Conservation (phyloP, 2,888 invertebrate genomes). For the Dicycla oo region DNA sequence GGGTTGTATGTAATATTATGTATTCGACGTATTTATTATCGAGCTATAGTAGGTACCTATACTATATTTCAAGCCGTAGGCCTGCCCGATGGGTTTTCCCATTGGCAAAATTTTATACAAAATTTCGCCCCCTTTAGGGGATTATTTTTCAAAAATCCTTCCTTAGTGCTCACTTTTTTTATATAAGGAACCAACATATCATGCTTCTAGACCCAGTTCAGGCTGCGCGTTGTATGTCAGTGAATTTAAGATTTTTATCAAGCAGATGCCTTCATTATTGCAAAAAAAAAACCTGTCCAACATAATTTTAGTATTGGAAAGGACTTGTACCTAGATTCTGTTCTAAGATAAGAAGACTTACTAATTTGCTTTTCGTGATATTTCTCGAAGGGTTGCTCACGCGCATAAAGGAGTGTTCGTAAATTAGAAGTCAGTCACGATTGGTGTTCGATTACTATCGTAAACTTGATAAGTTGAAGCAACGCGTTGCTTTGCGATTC, state of each 20-base stretch:
- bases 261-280: not conserved
- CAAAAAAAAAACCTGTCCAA: not conserved
- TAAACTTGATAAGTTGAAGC: constrained; percentile 44
- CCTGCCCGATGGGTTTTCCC: not conserved
- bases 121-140: not conserved
- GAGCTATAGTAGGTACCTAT: not conserved
- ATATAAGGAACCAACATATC: not conserved
- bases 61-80: not conserved
- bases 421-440: constrained; percentile 59
- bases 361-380: constrained; percentile 48
- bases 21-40: not conserved
- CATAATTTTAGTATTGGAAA: not conserved
- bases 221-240: not conserved
- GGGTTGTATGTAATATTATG: not conserved
- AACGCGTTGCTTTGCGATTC: constrained; percentile 20
- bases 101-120: not conserved
- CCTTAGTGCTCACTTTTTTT: not conserved
- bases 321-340: not conserved
- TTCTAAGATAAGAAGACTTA: constrained; percentile 20
- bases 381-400: constrained; percentile 31
- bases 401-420: constrained; percentile 43
- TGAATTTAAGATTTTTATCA: not conserved
- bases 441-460: constrained; percentile 57
- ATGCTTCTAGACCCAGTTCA: not conserved
- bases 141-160: not conserved